A percentile compares a stretch with the other conserved stretches of the same genome.
phyloP scores from a whole-genome alignment of 2,888 invertebrate genomes.

The Apodemia zela region DNA sequence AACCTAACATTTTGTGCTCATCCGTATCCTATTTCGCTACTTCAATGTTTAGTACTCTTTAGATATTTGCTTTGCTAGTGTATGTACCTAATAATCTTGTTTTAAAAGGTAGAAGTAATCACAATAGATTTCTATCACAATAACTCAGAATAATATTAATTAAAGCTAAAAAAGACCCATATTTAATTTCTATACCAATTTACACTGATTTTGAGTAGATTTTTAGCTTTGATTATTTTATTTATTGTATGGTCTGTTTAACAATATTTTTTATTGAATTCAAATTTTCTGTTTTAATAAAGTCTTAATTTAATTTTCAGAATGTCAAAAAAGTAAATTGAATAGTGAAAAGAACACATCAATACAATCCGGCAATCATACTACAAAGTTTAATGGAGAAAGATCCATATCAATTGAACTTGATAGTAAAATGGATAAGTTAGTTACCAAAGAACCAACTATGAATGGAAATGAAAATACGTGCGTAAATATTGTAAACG shows the following conservation, averaged over 20 bases:
- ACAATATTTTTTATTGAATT: background rate
- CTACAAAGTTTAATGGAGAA: constrained; percentile 58
- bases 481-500: constrained; percentile 57
- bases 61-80: constrained; percentile 16
- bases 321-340: constrained; percentile 54
- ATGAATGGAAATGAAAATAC: constrained; percentile 62
- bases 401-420: constrained; percentile 50
- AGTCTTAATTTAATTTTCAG: constrained; percentile 42
- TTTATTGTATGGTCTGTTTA: background rate
- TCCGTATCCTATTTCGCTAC: constrained; percentile 4
- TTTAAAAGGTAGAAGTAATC: background rate
- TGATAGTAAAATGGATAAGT: constrained; percentile 53
- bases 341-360: constrained; percentile 56
- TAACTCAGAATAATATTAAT: background rate
- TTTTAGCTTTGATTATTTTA: background rate
- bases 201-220: background rate
- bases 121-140: constrained; percentile 3
- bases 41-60: constrained; percentile 7
- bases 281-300: background rate
- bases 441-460: constrained; percentile 72
- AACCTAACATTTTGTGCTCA: constrained; percentile 16
- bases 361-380: constrained; percentile 45
- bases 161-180: background rate
- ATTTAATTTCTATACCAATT: background rate
- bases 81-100: constrained; percentile 2